Conservation (phyloP, 2,797 vertebrate genomes). For the Erithacus rubecula region DNA sequence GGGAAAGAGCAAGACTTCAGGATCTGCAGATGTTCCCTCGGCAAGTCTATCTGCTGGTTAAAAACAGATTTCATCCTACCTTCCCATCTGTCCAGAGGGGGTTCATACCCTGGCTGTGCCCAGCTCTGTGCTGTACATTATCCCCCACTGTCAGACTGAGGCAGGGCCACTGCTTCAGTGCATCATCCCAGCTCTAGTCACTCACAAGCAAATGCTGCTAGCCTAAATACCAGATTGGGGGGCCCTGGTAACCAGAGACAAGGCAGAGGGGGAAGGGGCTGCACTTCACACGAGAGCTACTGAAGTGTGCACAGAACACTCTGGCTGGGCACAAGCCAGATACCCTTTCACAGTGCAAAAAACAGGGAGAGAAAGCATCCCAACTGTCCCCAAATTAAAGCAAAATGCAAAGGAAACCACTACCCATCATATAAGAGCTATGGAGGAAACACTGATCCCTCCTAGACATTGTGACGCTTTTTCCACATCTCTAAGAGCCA, state of each 20-base stretch:
- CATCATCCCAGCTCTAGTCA: conserved; percentile 55
- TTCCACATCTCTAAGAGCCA: not conserved
- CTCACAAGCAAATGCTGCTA: conserved; percentile 75
- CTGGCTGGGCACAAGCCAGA: conserved; percentile 62
- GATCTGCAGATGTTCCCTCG: not conserved
- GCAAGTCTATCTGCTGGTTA: not conserved
- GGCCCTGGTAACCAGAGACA: conserved; percentile 68
- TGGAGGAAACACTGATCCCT: not conserved
- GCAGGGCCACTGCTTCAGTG: conserved; percentile 30
- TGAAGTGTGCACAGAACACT: conserved; percentile 40
- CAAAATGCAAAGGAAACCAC: not conserved
- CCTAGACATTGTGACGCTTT: not conserved
- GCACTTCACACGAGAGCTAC: conserved; percentile 14
- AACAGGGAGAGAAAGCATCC: not conserved
- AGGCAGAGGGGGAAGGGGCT: conserved; percentile 15
- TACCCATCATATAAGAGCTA: not conserved
- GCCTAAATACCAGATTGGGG: conserved; percentile 74
- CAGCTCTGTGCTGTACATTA: conserved; percentile 47
- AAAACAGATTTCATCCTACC: conserved; percentile 61
- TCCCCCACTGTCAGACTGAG: conserved; percentile 26
- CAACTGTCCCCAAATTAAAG: not conserved
- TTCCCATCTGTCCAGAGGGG: conserved; percentile 41
- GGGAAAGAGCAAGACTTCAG: not conserved
- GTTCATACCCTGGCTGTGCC: conserved; percentile 33
- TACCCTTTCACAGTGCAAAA: not conserved